phyloP scores from a whole-genome alignment of 2,113 vertebrate species.

The Tragelaphus imberbis region DNA sequence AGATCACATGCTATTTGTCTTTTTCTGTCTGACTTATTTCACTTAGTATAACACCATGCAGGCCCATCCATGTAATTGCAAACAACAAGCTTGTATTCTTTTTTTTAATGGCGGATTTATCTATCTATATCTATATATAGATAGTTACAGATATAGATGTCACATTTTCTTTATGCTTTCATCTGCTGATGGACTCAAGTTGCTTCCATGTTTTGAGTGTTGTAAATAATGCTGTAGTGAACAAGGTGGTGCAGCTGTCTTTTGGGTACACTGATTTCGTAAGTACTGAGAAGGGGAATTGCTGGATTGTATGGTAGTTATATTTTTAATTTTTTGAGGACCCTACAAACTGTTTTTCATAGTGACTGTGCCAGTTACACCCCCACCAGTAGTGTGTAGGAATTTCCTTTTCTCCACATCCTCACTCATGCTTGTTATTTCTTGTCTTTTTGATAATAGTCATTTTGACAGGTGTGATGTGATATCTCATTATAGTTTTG shows the following conservation, averaged over 20 bases:
- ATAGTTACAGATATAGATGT: not conserved
- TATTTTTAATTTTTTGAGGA: not conserved
- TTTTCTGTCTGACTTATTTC: not conserved
- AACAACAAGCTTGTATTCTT: not conserved
- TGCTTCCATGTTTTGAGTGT: not conserved
- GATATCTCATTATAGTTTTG: not conserved
- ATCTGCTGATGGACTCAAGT: not conserved
- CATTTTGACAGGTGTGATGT: not conserved
- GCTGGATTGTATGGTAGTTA: not conserved
- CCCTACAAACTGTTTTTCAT: not conserved
- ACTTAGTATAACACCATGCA: not conserved
- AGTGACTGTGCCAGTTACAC: not conserved
- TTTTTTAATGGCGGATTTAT: not conserved
- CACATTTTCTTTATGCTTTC: not conserved
- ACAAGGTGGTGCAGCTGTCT: not conserved
- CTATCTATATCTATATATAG: not conserved
- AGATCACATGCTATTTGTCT: not conserved
- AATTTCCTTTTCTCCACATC: not conserved
- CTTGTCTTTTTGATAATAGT: not conserved
- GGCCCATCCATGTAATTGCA: not conserved
- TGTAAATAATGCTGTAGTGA: not conserved
- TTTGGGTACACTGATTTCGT: not conserved
- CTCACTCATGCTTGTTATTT: not conserved
- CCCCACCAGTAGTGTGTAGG: not conserved
- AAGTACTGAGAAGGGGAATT: not conserved